Percentiles rank a stretch among this genome's conserved stretches.
These are phyloP conservation scores for Caenorhabditis becei DNA, from an alignment of 2,888 invertebrate genomes.

Conservation along the genomic window DNA sequence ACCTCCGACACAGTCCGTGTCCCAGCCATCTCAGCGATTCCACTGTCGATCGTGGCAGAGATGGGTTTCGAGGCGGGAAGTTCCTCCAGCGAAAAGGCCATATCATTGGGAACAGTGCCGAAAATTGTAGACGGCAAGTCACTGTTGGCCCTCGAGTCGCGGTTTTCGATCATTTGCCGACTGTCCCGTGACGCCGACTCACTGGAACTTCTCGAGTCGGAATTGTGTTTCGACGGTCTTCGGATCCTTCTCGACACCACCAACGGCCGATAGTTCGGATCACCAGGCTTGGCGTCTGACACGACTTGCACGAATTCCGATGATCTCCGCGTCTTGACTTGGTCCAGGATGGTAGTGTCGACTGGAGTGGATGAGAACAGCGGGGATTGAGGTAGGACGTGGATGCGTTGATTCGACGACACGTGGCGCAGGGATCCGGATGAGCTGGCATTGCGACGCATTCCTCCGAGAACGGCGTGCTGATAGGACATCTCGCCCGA, in stretches of 20 bases:
- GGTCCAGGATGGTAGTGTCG: constrained; percentile 50
- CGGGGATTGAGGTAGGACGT: constrained; percentile 50
- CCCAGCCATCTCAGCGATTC: constrained; percentile 46
- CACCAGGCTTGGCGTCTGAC: constrained; percentile 18
- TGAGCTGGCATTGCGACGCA: constrained; percentile 6
- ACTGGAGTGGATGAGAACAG: constrained; percentile 55
- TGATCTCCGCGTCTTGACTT: constrained; percentile 9
- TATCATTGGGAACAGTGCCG: constrained; percentile 59
- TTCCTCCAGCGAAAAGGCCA: constrained; percentile 32
- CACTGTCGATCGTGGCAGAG: constrained; percentile 54
- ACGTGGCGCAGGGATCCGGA: constrained; percentile 28
- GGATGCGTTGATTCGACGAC: constrained; percentile 34
- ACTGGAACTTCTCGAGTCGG: constrained; percentile 58
- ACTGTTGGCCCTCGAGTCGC: constrained; percentile 58
- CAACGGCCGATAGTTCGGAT: constrained; percentile 51
- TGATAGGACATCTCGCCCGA: constrained; percentile 58
- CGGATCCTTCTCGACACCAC: constrained; percentile 55
- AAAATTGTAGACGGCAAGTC: constrained; percentile 63
- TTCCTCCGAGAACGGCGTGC: constrained; percentile 33
- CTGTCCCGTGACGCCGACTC: constrained; percentile 41
- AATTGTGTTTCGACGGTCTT: constrained; percentile 47
- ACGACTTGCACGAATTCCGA: constrained; percentile 39
- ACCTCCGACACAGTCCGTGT: constrained; percentile 21
- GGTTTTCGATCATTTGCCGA: constrained; percentile 3
- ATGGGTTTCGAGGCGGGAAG: constrained; percentile 15